Conservation (phyloP, 2,888 invertebrate species). For the Orchesella flavescens region DNA sequence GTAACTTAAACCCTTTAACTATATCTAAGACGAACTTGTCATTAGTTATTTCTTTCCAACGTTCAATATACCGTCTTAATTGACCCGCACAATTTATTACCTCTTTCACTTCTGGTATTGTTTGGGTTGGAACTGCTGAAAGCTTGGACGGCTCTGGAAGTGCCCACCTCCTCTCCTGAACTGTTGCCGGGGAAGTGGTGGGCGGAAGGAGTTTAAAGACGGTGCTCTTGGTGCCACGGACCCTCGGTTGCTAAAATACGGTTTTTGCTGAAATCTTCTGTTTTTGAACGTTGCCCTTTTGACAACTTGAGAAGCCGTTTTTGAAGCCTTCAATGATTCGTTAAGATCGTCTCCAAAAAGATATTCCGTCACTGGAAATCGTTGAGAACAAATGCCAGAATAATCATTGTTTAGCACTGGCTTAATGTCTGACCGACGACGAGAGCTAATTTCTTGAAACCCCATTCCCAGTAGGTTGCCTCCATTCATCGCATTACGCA, state of each 20-base stretch:
- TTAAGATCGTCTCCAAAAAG: constrained; percentile 1
- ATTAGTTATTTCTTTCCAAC: constrained; percentile 29
- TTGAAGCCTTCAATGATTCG: background rate
- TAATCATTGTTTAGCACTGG: background rate
- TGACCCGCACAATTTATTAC: constrained; percentile 11
- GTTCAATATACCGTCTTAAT: background rate
- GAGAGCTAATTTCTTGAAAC: background rate
- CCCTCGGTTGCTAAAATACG: too few relatives aligned
- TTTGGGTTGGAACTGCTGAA: too few relatives aligned
- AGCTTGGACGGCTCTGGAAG: too few relatives aligned
- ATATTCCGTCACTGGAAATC: background rate
- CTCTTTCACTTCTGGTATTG: too few relatives aligned
- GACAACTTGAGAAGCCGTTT: background rate
- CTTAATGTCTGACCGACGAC: background rate
- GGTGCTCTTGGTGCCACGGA: background rate
- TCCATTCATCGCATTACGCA: background rate
- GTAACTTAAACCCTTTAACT: constrained; percentile 18
- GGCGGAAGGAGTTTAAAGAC: too few relatives aligned
- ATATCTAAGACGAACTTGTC: constrained; percentile 19
- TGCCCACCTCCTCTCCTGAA: background rate
- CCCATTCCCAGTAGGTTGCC: background rate
- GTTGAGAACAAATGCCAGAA: background rate
- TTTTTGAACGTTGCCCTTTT: background rate
- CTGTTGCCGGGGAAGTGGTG: too few relatives aligned
- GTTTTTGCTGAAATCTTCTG: too few relatives aligned